A percentile compares a stretch with the other conserved stretches of the same genome.
phyloP scores from a whole-genome alignment of 2,113 vertebrate genomes.

The Erinaceus europaeus region DNA sequence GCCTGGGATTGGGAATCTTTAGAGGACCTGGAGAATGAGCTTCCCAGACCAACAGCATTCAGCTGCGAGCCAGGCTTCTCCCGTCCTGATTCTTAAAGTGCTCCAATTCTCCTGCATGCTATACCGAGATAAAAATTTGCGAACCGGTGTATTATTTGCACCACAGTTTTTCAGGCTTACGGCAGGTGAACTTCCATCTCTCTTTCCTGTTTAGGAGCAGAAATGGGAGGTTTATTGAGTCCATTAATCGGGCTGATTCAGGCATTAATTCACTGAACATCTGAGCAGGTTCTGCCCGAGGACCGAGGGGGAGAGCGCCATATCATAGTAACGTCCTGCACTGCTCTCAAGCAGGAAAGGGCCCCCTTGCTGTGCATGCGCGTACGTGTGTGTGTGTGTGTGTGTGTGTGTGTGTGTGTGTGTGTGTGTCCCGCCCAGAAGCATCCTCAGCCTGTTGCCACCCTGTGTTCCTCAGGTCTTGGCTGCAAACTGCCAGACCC shows the following conservation, averaged over 20 bases:
- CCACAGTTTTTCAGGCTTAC: not conserved
- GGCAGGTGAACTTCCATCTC: not conserved
- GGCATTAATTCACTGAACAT: not conserved
- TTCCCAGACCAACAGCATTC: not conserved
- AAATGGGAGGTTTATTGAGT: not conserved
- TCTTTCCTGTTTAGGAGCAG: not conserved
- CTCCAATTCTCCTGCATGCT: not conserved
- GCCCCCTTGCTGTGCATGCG: too few species aligned
- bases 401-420: too few species aligned
- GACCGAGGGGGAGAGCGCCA: not conserved
- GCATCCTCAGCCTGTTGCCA: too few species aligned
- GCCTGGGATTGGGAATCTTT: not conserved
- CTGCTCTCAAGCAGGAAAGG: not conserved
- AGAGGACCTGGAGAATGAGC: not conserved
- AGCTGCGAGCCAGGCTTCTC: not conserved
- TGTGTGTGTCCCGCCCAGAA: too few species aligned
- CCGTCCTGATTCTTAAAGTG: not conserved
- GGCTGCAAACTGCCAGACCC: too few species aligned
- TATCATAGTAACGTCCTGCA: too few species aligned
- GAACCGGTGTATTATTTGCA: constrained; percentile 21
- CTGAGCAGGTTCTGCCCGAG: not conserved
- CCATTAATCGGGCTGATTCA: not conserved
- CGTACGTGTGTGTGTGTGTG: too few species aligned
- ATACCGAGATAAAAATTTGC: constrained; percentile 21
- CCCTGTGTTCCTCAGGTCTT: too few species aligned